phyloP scores from a whole-genome alignment of 2,113 vertebrate species.

The Lepus europaeus region DNA sequence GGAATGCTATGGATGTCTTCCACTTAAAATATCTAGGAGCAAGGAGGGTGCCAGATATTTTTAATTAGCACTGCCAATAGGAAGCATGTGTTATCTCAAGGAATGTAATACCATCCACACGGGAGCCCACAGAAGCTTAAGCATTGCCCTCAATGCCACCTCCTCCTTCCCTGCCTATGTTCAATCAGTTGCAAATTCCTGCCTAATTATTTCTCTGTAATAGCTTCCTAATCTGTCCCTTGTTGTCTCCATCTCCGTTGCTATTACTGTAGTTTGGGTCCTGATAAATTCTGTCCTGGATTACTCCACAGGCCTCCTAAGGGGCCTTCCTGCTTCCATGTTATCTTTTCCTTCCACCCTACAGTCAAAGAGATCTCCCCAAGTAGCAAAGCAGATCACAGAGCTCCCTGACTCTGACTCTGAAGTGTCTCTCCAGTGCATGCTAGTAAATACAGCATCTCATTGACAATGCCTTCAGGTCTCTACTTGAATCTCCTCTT shows the following conservation, averaged over 20 bases:
- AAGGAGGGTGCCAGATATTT: slow-evolving; percentile 10
- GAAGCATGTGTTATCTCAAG: not conserved
- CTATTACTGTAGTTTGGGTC: not conserved
- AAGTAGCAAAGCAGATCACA: not conserved
- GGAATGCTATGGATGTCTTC: not conserved
- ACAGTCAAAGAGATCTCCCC: not conserved
- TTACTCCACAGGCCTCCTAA: not conserved
- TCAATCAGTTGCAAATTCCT: slow-evolving; percentile 29
- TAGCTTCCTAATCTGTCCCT: slow-evolving; percentile 44
- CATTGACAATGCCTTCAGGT: not conserved
- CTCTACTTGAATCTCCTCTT: slow-evolving; percentile 11
- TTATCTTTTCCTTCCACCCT: slow-evolving; percentile 23
- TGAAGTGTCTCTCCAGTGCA: not conserved
- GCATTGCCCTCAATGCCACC: not conserved
- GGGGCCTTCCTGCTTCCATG: not conserved
- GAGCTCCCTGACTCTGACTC: not conserved
- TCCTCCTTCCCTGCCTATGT: not conserved
- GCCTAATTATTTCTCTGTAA: not conserved
- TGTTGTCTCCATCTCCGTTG: not conserved
- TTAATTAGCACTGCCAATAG: slow-evolving; percentile 47
- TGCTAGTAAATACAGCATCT: not conserved
- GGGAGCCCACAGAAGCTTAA: not conserved
- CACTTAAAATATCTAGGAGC: not conserved
- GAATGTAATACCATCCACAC: not conserved
- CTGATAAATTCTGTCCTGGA: slow-evolving; percentile 27